Evolutionary conservation across 2,113 vertebrate species (phyloP).

Genomic region (Haemorhous mexicanus): DNA sequence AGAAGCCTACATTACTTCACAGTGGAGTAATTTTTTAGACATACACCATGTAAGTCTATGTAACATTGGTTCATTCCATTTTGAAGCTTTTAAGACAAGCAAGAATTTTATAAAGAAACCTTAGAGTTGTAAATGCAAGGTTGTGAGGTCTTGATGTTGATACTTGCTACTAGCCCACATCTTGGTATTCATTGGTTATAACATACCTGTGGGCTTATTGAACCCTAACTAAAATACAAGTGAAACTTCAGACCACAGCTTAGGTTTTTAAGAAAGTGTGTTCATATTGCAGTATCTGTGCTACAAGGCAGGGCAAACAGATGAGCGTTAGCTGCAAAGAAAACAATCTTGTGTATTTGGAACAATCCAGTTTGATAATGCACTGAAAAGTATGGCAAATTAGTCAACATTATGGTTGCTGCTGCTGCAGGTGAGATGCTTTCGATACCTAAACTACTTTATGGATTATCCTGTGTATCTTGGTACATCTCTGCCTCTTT

Average conservation of each 20-base stretch:
- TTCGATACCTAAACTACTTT: not conserved
- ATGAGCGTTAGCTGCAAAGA: not conserved
- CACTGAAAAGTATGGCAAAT: not conserved
- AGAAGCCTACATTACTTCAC: not conserved
- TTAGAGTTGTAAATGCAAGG: not conserved
- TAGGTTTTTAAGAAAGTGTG: not conserved
- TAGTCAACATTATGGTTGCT: not conserved
- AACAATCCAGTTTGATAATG: not conserved
- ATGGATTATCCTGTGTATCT: not conserved
- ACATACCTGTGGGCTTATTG: not conserved
- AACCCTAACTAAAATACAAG: not conserved
- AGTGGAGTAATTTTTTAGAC: not conserved
- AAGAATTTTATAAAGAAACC: not conserved
- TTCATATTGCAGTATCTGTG: not conserved
- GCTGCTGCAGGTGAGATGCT: not conserved
- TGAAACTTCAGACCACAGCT: not conserved
- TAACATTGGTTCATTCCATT: not conserved
- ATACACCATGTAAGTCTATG: not conserved
- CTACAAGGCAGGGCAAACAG: not conserved
- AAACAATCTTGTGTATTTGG: not conserved
- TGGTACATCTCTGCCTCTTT: not conserved
- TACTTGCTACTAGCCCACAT: not conserved
- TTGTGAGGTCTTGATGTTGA: not conserved
- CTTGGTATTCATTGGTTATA: not conserved
- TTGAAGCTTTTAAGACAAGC: not conserved